A percentile compares a stretch with the other conserved stretches of the same genome.
Conservation (phyloP, 2,113 vertebrate genomes). For the Heteronetta atricapilla region DNA sequence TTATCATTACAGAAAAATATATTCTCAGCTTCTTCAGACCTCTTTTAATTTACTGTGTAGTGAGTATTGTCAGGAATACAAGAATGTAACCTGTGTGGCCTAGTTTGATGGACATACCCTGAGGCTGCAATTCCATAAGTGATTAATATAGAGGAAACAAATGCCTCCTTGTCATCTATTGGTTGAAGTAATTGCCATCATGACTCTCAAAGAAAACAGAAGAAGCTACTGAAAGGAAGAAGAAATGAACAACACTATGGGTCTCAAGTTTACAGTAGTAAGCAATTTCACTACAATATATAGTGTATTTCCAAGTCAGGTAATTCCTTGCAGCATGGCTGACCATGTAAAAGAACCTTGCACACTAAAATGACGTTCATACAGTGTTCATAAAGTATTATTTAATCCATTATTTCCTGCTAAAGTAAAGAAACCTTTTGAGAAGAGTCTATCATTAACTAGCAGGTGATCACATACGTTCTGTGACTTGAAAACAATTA, state of each 20-base stretch:
- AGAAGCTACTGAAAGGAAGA: slow-evolving; percentile 10
- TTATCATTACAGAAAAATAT: neutral
- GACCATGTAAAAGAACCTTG: neutral
- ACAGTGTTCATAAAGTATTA: neutral
- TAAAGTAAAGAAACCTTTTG: neutral
- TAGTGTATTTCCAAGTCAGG: neutral
- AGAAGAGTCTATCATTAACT: neutral
- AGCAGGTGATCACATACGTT: neutral
- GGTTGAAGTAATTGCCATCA: slow-evolving; percentile 26
- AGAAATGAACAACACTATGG: neutral
- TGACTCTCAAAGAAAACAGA: slow-evolving; percentile 6
- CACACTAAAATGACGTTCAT: neutral
- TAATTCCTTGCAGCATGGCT: neutral
- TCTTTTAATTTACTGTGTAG: neutral
- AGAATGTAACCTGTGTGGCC: slow-evolving; percentile 38
- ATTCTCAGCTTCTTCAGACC: neutral
- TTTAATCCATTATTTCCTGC: neutral
- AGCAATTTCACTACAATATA: neutral
- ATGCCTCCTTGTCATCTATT: slow-evolving; percentile 51
- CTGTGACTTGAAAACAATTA: neutral
- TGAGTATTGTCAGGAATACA: neutral
- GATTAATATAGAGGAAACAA: slow-evolving; percentile 71
- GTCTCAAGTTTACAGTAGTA: neutral
- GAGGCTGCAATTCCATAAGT: slow-evolving; percentile 24
- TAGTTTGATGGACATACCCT: slow-evolving; percentile 19